Evolutionary conservation across 2,113 vertebrate genomes (phyloP).

Genomic region (Saccopteryx bilineata): DNA sequence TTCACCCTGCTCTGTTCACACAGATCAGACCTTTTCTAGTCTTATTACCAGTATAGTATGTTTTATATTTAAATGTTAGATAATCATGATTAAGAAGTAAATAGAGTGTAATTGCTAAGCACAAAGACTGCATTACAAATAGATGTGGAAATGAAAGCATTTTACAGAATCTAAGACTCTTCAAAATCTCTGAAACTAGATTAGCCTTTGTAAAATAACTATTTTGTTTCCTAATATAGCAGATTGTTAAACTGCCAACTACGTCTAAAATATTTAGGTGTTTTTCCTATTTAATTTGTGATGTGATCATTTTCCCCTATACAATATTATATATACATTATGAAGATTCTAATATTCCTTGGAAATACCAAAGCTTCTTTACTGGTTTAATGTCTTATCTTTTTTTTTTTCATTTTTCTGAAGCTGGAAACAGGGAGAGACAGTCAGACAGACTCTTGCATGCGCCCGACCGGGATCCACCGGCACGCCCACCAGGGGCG

Average conservation of each 20-base stretch:
- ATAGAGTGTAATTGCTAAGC: background rate
- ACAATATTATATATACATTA: background rate
- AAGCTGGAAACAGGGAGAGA: too few relatives aligned
- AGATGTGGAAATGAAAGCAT: background rate
- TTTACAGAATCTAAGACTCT: background rate
- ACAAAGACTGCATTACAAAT: background rate
- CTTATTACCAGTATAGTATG: background rate
- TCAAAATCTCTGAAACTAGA: background rate
- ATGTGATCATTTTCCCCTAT: background rate
- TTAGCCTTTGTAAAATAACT: background rate
- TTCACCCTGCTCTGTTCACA: background rate
- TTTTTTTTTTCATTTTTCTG: too few relatives aligned
- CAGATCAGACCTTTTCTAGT: background rate
- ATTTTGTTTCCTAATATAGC: background rate
- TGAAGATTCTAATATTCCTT: background rate
- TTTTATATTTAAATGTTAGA: background rate
- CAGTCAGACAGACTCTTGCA: too few relatives aligned
- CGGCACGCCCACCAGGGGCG: too few relatives aligned
- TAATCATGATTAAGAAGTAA: background rate
- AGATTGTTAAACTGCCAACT: background rate
- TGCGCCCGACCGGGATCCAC: too few relatives aligned
- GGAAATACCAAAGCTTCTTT: background rate
- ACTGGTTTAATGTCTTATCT: background rate
- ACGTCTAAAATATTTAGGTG: background rate
- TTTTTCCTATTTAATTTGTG: background rate